Percentiles rank a stretch among this genome's conserved stretches.
phyloP scores from a whole-genome alignment of 2,888 invertebrate genomes.

The Diadegma fenestrale region DNA sequence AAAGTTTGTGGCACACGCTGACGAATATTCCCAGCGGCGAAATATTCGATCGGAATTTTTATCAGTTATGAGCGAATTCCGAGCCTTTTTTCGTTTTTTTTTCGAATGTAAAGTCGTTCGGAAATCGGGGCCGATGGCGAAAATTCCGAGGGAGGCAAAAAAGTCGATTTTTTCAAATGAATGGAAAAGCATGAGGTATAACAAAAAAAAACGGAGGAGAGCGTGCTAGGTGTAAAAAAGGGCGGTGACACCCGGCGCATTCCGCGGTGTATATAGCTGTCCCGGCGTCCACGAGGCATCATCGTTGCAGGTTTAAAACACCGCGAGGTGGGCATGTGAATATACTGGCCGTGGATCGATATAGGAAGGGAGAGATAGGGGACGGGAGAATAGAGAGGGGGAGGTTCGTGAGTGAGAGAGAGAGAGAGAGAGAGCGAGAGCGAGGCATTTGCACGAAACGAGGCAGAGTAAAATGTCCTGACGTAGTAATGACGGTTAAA shows the following conservation, averaged over 20 bases:
- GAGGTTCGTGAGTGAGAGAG: neutral
- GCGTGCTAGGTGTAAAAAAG: slow-evolving; percentile 51
- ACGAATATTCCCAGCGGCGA: neutral
- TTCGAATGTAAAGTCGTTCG: no score
- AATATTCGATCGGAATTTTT: neutral
- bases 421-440: slow-evolving; percentile 1
- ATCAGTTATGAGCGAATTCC: neutral
- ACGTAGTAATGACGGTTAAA: neutral
- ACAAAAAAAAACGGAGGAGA: slow-evolving; percentile 27
- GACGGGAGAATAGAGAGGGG: slow-evolving; percentile 2
- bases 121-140: neutral
- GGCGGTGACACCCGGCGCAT: slow-evolving; percentile 69
- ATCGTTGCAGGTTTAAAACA: slow-evolving; percentile 66
- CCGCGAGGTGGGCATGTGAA: slow-evolving; percentile 60
- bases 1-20: neutral
- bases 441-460: slow-evolving; percentile 5
- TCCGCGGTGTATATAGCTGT: slow-evolving; percentile 54
- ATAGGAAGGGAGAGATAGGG: slow-evolving; percentile 41
- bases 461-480: neutral
- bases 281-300: slow-evolving; percentile 66
- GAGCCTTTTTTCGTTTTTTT: neutral
- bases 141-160: neutral
- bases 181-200: neutral
- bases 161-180: neutral
- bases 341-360: slow-evolving; percentile 64